A percentile compares a stretch with the other conserved stretches of the same genome.
Evolutionary conservation across 2,113 vertebrate species (phyloP).

Genomic region (Clupea harengus): DNA sequence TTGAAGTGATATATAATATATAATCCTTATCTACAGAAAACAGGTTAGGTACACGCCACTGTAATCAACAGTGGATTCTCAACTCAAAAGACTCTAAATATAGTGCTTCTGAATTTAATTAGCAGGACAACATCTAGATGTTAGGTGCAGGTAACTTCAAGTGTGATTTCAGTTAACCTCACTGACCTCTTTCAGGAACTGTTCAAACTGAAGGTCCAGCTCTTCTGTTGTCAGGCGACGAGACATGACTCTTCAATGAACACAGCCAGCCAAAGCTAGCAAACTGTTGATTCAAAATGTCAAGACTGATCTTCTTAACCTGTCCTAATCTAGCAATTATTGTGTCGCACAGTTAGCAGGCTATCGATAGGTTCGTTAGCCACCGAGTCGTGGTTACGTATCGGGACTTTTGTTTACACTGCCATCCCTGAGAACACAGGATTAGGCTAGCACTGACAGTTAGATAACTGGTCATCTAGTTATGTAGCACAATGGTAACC

Average conservation of each 20-base stretch:
- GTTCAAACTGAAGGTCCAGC: conserved; percentile 89
- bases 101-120: not conserved
- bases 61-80: too few species aligned
- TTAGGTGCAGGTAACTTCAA: not conserved
- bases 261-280: not conserved
- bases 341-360: not conserved
- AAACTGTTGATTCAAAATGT: not conserved
- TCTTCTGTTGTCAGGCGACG: conserved; percentile 76
- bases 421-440: not conserved
- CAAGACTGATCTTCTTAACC: not conserved
- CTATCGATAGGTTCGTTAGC: not conserved
- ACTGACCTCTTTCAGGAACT: conserved; percentile 89
- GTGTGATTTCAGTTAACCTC: not conserved
- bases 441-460: not conserved
- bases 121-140: not conserved
- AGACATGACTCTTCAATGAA: conserved; percentile 69
- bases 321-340: not conserved
- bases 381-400: too few species aligned
- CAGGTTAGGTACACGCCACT: too few species aligned
- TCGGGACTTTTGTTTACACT: not conserved
- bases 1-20: too few species aligned
- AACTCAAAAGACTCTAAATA: too few species aligned
- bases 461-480: not conserved
- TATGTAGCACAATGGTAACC: too few species aligned
- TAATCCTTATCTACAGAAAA: too few species aligned